Evolutionary conservation across 2,888 invertebrate species (phyloP).

Genomic region (Acanthosepion pharaonis): DNA sequence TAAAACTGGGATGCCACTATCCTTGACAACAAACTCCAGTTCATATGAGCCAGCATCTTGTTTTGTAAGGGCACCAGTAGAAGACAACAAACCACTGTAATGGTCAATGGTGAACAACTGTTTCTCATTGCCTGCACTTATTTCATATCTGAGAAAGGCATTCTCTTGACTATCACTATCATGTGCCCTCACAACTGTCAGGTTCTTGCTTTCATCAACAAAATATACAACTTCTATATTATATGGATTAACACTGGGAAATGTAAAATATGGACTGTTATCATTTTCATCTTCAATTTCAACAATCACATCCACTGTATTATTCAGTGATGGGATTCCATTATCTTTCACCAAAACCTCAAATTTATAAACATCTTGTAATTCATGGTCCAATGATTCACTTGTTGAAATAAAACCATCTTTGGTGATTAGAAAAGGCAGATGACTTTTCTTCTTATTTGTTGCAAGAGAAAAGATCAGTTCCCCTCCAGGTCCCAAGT

Average conservation of each 20-base stretch:
- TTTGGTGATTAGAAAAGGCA: background rate
- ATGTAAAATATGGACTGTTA: conserved; percentile 24
- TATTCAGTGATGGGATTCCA: conserved; percentile 1
- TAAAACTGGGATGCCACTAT: background rate
- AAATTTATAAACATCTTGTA: background rate
- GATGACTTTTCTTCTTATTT: background rate
- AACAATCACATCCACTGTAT: conserved; percentile 10
- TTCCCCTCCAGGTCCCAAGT: background rate
- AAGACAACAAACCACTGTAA: conserved; percentile 33
- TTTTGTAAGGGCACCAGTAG: conserved; percentile 33
- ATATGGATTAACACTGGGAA: background rate
- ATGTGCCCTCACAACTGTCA: conserved; percentile 33
- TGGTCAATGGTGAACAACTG: conserved; percentile 33
- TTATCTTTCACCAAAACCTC: conserved; percentile 11
- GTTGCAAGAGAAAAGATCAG: background rate
- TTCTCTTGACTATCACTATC: conserved; percentile 33
- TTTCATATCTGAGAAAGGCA: conserved; percentile 11
- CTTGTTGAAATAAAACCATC: conserved; percentile 33
- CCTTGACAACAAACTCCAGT: conserved; percentile 12
- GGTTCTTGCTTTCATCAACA: background rate
- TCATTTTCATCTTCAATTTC: conserved; percentile 21
- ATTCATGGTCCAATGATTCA: conserved; percentile 33
- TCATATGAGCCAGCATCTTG: conserved; percentile 13
- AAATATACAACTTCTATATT: background rate
- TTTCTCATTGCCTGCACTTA: conserved; percentile 22